Base-by-base conservation (phyloP, 2,797 vertebrate species). In the Chromobotia macracanthus region DNA sequence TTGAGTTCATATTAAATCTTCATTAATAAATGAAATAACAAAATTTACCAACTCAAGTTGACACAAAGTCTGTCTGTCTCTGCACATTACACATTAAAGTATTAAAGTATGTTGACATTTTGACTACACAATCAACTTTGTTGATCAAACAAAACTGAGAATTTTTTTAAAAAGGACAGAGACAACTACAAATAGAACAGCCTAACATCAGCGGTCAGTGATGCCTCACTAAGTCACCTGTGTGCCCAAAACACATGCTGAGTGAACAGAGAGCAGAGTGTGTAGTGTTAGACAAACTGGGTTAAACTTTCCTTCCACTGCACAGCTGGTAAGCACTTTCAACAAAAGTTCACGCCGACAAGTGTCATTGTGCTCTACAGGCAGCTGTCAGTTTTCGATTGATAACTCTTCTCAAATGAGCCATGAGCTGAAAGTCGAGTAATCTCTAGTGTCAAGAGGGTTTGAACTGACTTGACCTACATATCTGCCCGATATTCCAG, bases 401-500 rank as follows among this genome's bases (percentile, higher is more conserved):
- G 92, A 93, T 93, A 89, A 86, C 86, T 75, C 85, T 80, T 86
- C 84, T 41, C 78, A 83, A 84, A 87, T 88, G 84, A 87, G 86
- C 68, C 78, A 55, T 31, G 58, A 72, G 35, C 35, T 15, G n/a
- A 63, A 78, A 67, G 46, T 58, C 46, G 31, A 46, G 13, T 72
- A 69, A 79, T 50, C 46, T 79, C 67, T 65, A 19, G 44, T 38
- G 66, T 77, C 44, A 83, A 84, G 73, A 73, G 84, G 81, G 83
- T 10, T 10, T 87, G 86, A 60, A 68, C 84, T 76, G 73, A 86
- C 86, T 81, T 88, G 88, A 85, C 88, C 88, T 86, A 77, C 89
- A 83, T 77, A 77, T 88, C 87, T 81, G 80, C 85, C 86, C 74
- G 23, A 50, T 68, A 82, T 85, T 60, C 38, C 86, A 88, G 89